Evolutionary conservation across 2,113 vertebrate species (phyloP), one percentile per base, ranked within the genome.

Genomic region (Panurus biarmicus): DNA sequence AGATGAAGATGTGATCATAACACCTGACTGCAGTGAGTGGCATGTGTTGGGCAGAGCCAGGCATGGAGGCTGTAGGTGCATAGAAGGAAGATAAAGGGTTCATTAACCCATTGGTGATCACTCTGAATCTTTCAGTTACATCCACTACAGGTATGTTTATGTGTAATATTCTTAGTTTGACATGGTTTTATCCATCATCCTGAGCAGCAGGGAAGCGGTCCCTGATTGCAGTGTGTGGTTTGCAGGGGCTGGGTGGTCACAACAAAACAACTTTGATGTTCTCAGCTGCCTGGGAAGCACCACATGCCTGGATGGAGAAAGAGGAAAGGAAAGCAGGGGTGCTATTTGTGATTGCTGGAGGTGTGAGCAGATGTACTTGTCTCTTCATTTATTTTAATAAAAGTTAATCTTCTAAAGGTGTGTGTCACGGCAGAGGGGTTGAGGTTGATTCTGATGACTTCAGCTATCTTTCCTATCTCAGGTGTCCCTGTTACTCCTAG

Each of bases 71-170:
- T 78, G 44, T 19, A 36, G 31, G 35, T 61, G 48, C 45, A 24
- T 0, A 2, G 45, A 23, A 29, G 28, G 65, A 14, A 35, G 36
- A 54, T 3, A n/a, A 67, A 25, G 18, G 20, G 14, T 19, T 61
- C 22, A 35, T 72, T 87, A 83, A 87, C 54, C 81, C 22, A 0
- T 2, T 33, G 44, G 17, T 70, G 67, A 48, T 31, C 38, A 3
- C n/a, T 36, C 14, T 38, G 29, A 28, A 19, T 40, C 42, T 42
- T 33, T 31, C 36, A 11, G 24, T 57, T 11, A 7, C 5, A 18
- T 5, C 65, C 12, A 2, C 40, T 16, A 0, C 29, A 33, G 38
- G 1, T 62, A 2, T 8, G 14, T 45, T 38, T 19, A 2, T 40
- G 13, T 24, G 14, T 10, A 29, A 3, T 35, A 3, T 15, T 31